phyloP scores from a whole-genome alignment of 2,797 vertebrate genomes.

The Emys orbicularis region DNA sequence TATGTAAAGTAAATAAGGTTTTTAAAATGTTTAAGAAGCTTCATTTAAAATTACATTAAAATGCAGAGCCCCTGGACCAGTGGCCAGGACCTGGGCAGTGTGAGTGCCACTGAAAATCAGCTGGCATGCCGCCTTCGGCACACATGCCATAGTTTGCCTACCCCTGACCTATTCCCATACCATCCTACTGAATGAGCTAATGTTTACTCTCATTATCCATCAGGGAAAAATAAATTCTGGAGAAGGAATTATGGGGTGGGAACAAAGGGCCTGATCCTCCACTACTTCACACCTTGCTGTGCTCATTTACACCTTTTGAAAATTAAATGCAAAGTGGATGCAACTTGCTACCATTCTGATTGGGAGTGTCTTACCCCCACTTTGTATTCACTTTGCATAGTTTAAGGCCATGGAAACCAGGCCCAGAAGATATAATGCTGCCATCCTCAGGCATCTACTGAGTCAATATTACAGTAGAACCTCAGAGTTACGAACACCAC shows the following conservation, averaged over 20 bases:
- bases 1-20: too few species aligned
- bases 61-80: too few species aligned
- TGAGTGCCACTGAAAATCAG: too few species aligned
- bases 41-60: too few species aligned
- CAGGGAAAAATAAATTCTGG: not conserved
- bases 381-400: not conserved
- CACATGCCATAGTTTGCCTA: too few species aligned
- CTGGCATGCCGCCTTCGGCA: too few species aligned
- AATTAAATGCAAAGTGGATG: not conserved
- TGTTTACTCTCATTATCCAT: accelerated
- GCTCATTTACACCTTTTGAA: not conserved
- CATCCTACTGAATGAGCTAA: not conserved
- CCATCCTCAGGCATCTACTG: not conserved
- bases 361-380: not conserved
- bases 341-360: not conserved
- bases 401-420: not conserved
- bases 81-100: too few species aligned
- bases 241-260: not conserved
- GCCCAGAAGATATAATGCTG: not conserved
- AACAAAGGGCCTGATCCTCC: not conserved
- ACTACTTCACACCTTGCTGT: not conserved
- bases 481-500: too few species aligned
- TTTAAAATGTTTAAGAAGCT: too few species aligned
- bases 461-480: not conserved
- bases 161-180: not conserved